These are phyloP conservation scores for Rosalia funebris DNA, from an alignment of 2,888 invertebrate species.

Conservation along the genomic window DNA sequence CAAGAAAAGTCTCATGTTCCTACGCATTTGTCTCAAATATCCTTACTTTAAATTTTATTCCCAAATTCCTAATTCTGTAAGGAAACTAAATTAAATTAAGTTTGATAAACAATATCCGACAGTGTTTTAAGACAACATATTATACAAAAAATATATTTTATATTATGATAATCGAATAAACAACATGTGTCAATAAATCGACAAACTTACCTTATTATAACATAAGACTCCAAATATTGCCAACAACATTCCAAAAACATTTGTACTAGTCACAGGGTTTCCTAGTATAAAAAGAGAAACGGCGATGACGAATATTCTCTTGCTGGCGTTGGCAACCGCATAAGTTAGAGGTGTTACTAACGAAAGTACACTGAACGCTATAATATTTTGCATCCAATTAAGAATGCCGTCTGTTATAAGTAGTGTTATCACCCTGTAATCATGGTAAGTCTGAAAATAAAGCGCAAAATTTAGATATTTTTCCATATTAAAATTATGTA, in stretches of 20 bases:
- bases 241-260: conserved; percentile 89
- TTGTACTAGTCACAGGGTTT: conserved; percentile 90
- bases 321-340: conserved; percentile 95
- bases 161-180: too few relatives aligned
- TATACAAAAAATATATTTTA: too few relatives aligned
- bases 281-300: conserved; percentile 87
- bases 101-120: too few relatives aligned
- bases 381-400: conserved; percentile 94
- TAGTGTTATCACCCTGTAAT: conserved; percentile 70
- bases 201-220: conserved; percentile 80
- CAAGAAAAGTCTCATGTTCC: too few relatives aligned
- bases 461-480: too few relatives aligned
- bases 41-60: too few relatives aligned
- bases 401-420: conserved; percentile 84
- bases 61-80: too few relatives aligned
- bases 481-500: too few relatives aligned
- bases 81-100: too few relatives aligned
- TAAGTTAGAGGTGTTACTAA: conserved; percentile 94
- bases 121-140: too few relatives aligned
- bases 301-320: conserved; percentile 90
- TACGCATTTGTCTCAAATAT: too few relatives aligned
- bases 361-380: conserved; percentile 93
- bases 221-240: conserved; percentile 90
- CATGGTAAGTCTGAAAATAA: conserved; percentile 64
- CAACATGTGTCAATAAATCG: too few relatives aligned